These are phyloP conservation scores for Drosophila colorata DNA, from an alignment of 2,888 invertebrate genomes.

Conservation along the genomic window DNA sequence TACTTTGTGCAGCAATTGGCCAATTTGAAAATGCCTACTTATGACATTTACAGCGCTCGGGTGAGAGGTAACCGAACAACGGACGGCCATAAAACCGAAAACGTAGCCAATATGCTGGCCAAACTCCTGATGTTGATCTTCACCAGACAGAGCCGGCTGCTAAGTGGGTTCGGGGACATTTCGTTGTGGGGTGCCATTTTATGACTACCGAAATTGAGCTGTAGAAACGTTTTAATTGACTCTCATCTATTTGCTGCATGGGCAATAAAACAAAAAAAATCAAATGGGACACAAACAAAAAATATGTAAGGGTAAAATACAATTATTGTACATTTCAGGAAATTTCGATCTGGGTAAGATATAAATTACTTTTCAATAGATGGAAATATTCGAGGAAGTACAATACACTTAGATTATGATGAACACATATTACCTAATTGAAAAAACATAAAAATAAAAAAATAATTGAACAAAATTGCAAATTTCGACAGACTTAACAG, in stretches of 20 bases:
- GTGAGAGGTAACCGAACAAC: constrained; percentile 5
- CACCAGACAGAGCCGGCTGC: constrained; percentile 18
- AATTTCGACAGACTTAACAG: too few species aligned
- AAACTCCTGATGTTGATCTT: constrained; percentile 30
- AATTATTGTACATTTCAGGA: not conserved
- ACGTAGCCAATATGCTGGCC: constrained; percentile 17
- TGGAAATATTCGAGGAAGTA: not conserved
- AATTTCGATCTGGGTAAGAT: not conserved
- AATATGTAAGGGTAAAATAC: not conserved
- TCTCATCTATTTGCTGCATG: constrained; percentile 33
- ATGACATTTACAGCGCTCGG: constrained; percentile 51
- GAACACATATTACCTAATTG: too few species aligned
- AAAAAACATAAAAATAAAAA: too few species aligned
- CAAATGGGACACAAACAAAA: not conserved
- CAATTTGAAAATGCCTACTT: constrained; percentile 46
- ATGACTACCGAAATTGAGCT: constrained; percentile 38
- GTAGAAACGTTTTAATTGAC: constrained; percentile 43
- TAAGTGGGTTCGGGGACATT: constrained; percentile 16
- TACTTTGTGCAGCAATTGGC: constrained; percentile 51
- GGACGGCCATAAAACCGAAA: constrained; percentile 40
- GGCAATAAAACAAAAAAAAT: constrained; percentile 42
- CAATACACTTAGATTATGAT: not conserved
- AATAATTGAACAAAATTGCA: too few species aligned
- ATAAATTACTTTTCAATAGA: constrained; percentile 1
- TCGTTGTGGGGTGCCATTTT: constrained; percentile 23